These are phyloP conservation scores for Antechinus stuartii DNA, from an alignment of 2,113 vertebrate genomes.

Conservation along the genomic window DNA sequence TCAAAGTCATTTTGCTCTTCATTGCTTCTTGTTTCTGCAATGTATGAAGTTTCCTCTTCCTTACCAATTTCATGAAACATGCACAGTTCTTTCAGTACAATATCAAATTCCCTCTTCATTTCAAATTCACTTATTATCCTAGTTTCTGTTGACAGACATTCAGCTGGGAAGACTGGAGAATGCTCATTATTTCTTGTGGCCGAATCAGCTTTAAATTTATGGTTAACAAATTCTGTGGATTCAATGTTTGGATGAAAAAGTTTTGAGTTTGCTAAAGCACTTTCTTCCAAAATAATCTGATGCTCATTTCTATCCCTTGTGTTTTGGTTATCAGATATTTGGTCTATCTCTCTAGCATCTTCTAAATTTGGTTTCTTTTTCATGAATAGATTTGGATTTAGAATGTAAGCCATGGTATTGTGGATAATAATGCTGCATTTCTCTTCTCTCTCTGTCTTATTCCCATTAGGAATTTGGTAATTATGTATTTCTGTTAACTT, in stretches of 20 bases:
- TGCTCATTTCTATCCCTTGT: constrained; percentile 74
- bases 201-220: constrained; percentile 78
- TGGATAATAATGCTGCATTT: background rate
- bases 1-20: constrained; percentile 46
- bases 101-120: constrained; percentile 88
- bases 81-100: constrained; percentile 89
- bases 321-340: constrained; percentile 71
- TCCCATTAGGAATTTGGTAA: background rate
- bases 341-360: constrained; percentile 66
- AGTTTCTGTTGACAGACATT: constrained; percentile 79
- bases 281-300: constrained; percentile 73
- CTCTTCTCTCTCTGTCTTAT: constrained; percentile 13
- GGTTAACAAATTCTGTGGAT: constrained; percentile 73
- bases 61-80: constrained; percentile 89
- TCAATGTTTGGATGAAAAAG: constrained; percentile 75
- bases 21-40: constrained; percentile 71
- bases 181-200: constrained; percentile 72
- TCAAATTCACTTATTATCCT: constrained; percentile 81
- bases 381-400: constrained; percentile 32
- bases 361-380: constrained; percentile 60
- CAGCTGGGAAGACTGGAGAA: constrained; percentile 74
- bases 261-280: constrained; percentile 69
- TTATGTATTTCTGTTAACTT: constrained; percentile 1
- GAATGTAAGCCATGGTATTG: background rate
- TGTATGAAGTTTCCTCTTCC: constrained; percentile 76